Evolutionary conservation across 1,140 invertebrate genomes (phyloP), one percentile per base, ranked within the genome.

Genomic region (Cotesia glomerata): DNA sequence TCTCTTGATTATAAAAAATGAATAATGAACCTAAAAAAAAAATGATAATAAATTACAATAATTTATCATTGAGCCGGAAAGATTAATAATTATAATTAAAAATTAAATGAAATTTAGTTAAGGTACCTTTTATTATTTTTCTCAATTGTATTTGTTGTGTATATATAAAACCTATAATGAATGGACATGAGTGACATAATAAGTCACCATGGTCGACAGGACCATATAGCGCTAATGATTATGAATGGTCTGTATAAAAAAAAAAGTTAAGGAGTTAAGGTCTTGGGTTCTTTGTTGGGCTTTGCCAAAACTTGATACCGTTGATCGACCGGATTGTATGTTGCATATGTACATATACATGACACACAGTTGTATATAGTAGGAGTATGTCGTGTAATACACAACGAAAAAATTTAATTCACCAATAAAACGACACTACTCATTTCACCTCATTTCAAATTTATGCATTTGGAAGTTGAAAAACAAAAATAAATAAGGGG

Each of bases 141-240:
- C 34, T 56, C 66, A 54, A 35, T 58, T 58, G 14, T 35, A 18
- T 18, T 72, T 61, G 35, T 32, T n/a, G 45, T 66, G 59, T 58
- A 66, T 36, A 35, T 52, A 34, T 72, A 72, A 72, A 66, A 72
- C 35, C 18, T 26, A 26, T 49, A 49, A 66, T 36, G 67, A 61
- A 79, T 73, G 72, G 71, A 76, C 61, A 45, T 73, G 78, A 80
- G 78, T 81, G 81, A 80, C 79, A 79, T 82, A 81, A 82, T 81
- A 79, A 82, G 78, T 80, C 78, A 75, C 73, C 73, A 65, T 59
- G 72, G 71, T 63, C 75, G 79, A 80, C 79, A 76, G 75, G 72
- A 80, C 77, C 72, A 78, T 45, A 45, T 79, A 75, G 74, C 69
- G 74, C 77, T 82, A 82, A 82, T 82, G 81, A 82, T 82, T 82